Base-by-base conservation (phyloP, 2,888 invertebrate species). In the Tiphia femorata region DNA sequence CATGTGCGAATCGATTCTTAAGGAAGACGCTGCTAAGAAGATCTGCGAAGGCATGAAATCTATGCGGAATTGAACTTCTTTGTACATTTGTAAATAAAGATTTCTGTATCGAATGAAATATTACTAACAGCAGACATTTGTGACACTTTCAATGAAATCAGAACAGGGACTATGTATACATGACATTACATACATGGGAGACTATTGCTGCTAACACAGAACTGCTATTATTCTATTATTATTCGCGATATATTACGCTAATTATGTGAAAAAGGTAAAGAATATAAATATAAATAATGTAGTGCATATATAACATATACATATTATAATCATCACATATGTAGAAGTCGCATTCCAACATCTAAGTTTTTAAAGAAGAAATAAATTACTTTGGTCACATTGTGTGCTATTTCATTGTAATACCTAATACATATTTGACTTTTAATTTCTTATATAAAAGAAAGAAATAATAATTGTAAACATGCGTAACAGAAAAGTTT, bases 281-380 rank as follows among this genome's bases (percentile, higher is more conserved):
- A 42, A 60, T 47, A 44, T 44, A 44, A 16, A 30, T 44, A 44
- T 44, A 29, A 72, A 76, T 81, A 80, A 72, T 71, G 72, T 80
- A 80, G 76, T 70, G n/a, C n/a, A n/a, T n/a, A 77, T 76, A 77
- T 80, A 81, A 78, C 79, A n/a, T 80, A 81, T 81, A 81, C 79
- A 81, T 80, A 80, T 80, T 80, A 78, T 82, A 81, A 75, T 76
- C 76, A 69, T 79, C 77, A 77, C 77, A 78, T 70, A 71, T 82
- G 79, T 82, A 81, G 81, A 76, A 81, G 74, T 79, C 76, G 81
- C 81, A 82, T 82, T 82, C 81, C 81, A 79, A 73, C 74, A 61
- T 74, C 75, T 80, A 81, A 78, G 76, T 81, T 79, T 79, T 79
- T 79, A 81, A 81, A 72, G 72, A 77, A 73, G 49, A 77, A 78